Base-by-base conservation (phyloP, 2,113 vertebrate species). In the Geothlypis trichas region DNA sequence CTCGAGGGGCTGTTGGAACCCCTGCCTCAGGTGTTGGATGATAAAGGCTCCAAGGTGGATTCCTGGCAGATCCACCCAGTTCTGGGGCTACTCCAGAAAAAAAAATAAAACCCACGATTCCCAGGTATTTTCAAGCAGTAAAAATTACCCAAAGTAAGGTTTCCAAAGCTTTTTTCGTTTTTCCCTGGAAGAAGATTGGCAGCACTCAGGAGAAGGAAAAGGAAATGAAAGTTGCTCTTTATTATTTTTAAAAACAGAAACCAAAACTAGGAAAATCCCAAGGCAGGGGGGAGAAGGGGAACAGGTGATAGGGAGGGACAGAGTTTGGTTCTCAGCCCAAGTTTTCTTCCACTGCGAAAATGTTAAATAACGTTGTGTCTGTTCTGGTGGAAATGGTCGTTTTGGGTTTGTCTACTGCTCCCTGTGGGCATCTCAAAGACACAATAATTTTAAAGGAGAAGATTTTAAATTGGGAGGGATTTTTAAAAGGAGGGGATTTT, bases 261-360 rank as follows among this genome's bases (percentile, higher is more conserved):
- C 24, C 54, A 24, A 78, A 73, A 59, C 7, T 3, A 22, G 23
- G 3, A n/a, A 68, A 77, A 42, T 4, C 49, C 24, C 7, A 0
- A 12, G 2, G 10, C 0, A 1, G 30, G 3, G 10, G 2, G 2
- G 8, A 2, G 2, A 7, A 14, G 1, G 5, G 30, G 3, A 23
- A 17, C 10, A 0, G 12, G 18, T 4, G 20, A 33, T 4, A 16
- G 22, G 51, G 16, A 3, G 31, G 23, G 18, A 44, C 8, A 2
- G 20, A 57, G 23, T 33, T 6, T 28, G 42, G 9, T 16, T 39
- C 68, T 61, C 62, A 27, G 19, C 12, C n/a, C 26, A 6, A 20
- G 20, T 28, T 46, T 47, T 52, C 20, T 57, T n/a, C 52, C 15
- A 11, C 4, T 20, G 31, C 19, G 28, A 65, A 41, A 61, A 30